Percentiles rank a stretch among this genome's conserved stretches.
phyloP scores from a whole-genome alignment of 2,888 invertebrate species.

The Trileptium ribeirensis region DNA sequence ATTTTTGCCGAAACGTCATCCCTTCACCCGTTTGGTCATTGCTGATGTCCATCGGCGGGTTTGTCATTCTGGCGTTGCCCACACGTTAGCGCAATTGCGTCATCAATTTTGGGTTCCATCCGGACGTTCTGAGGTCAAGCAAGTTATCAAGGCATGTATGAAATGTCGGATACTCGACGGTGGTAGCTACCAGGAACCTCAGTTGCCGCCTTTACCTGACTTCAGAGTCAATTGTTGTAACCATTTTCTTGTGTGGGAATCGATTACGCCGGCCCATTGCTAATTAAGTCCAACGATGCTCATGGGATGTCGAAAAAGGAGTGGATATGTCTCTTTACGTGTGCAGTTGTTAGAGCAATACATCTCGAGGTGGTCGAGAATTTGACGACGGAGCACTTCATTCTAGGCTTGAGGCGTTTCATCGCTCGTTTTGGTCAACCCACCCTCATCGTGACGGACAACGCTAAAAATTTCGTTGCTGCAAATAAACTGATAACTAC shows the following conservation, averaged over 20 bases:
- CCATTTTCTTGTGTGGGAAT: constrained; percentile 16
- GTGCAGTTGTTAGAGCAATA: not conserved
- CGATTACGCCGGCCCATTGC: constrained; percentile 4
- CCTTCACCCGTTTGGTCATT: not conserved
- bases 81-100: constrained; percentile 12
- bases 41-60: not conserved
- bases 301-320: not conserved
- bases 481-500: not conserved
- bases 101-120: constrained; percentile 17
- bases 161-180: constrained; percentile 17
- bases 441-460: not conserved
- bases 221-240: constrained; percentile 16
- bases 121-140: constrained; percentile 17
- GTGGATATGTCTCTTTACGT: constrained; percentile 12
- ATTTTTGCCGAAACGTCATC: constrained; percentile 21
- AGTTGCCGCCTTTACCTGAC: constrained; percentile 16
- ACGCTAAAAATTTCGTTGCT: not conserved
- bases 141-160: constrained; percentile 7
- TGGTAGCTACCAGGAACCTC: constrained; percentile 14
- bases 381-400: constrained; percentile 3
- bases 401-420: constrained; percentile 11
- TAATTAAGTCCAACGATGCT: not conserved
- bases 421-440: not conserved
- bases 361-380: constrained; percentile 6
- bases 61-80: constrained; percentile 20